phyloP scores from a whole-genome alignment of 1,140 invertebrate species.

The Musca domestica region DNA sequence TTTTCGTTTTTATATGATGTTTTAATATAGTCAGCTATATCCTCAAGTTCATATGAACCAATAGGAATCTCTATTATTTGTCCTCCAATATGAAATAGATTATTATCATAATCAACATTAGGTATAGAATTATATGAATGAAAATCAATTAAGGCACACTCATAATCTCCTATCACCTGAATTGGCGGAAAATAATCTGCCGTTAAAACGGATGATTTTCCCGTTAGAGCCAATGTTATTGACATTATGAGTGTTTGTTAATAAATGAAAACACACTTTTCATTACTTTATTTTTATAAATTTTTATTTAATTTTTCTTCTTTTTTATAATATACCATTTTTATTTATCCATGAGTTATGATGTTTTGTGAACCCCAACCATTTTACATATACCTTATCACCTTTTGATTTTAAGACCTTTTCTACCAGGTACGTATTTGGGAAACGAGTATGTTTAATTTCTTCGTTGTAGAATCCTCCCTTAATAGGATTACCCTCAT shows the following conservation, averaged over 20 bases:
- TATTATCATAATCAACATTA: constrained; percentile 42
- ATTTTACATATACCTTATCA: constrained; percentile 47
- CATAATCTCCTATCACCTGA: no score
- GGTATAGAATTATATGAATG: constrained; percentile 49
- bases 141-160: no score
- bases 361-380: constrained; percentile 40
- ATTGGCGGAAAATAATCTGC: constrained; percentile 35
- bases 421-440: no score
- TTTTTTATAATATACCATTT: neutral
- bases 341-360: constrained; percentile 45
- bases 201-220: constrained; percentile 24
- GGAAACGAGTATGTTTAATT: no score
- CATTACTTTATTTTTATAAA: no score
- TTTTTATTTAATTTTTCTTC: no score
- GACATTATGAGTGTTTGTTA: constrained; percentile 28
- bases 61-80: constrained; percentile 40
- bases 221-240: constrained; percentile 34
- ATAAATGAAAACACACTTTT: no score
- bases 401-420: constrained; percentile 33
- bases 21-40: constrained; percentile 30
- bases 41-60: constrained; percentile 46
- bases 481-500: no score
- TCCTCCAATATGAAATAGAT: constrained; percentile 46
- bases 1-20: neutral
- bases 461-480: no score